A percentile compares a stretch with the other conserved stretches of the same genome.
Evolutionary conservation across 2,113 vertebrate genomes (phyloP).

Genomic region (Hystrix cristata): DNA sequence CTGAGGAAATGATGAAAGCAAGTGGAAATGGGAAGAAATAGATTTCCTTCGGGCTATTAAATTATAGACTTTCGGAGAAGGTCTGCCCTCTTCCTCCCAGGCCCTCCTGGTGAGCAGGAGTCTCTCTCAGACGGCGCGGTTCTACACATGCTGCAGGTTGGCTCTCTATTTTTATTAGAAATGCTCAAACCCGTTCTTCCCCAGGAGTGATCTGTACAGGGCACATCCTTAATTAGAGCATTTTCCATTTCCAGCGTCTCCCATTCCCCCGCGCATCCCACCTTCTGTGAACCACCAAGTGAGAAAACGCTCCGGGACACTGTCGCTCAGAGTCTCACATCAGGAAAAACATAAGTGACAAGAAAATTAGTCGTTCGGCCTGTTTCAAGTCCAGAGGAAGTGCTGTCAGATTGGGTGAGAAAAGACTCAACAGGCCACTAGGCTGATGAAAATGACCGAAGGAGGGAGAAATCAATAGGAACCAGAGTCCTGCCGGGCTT

Average conservation of each 20-base stretch:
- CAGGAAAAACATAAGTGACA: slow-evolving; percentile 64
- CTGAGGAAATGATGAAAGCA: slow-evolving; percentile 77
- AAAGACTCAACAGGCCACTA: slow-evolving; percentile 48
- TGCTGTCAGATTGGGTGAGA: slow-evolving; percentile 54
- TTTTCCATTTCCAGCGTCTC: slow-evolving; percentile 32
- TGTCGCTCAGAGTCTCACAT: slow-evolving; percentile 48
- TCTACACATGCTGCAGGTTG: background rate
- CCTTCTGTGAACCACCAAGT: slow-evolving; percentile 26
- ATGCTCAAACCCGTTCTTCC: background rate
- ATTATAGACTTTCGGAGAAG: slow-evolving; percentile 69
- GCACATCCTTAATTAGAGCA: background rate
- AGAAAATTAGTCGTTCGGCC: slow-evolving; percentile 70
- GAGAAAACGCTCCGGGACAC: slow-evolving; percentile 18
- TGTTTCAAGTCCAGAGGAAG: slow-evolving; percentile 33
- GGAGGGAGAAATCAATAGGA: background rate
- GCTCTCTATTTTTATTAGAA: slow-evolving; percentile 34
- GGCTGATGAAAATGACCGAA: slow-evolving; percentile 46
- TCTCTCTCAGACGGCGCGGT: background rate
- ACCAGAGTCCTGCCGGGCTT: background rate
- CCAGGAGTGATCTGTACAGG: background rate
- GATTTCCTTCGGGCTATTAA: slow-evolving; percentile 72
- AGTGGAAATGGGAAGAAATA: slow-evolving; percentile 60
- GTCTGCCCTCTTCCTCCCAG: slow-evolving; percentile 9
- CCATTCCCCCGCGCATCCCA: background rate
- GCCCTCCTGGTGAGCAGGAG: background rate